phyloP scores from a whole-genome alignment of 2,888 invertebrate species.

The Xestia ashworthii region DNA sequence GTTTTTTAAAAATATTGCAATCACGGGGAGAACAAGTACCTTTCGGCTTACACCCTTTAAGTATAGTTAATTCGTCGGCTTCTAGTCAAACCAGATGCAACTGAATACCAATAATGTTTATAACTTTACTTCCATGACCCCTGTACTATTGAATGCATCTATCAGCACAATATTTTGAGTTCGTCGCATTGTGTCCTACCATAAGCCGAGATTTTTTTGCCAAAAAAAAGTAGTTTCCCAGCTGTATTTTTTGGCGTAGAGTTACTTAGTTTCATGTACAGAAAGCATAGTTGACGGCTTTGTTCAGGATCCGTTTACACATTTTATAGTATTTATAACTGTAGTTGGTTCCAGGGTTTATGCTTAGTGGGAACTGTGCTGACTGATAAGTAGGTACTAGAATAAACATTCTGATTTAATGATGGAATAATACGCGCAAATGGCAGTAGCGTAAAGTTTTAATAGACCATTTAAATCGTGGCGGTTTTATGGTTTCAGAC shows the following conservation, averaged over 20 bases:
- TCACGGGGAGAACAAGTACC: no score
- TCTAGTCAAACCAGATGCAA: no score
- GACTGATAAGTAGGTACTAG: slow-evolving; percentile 37
- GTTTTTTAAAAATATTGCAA: no score
- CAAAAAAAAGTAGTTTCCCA: neutral
- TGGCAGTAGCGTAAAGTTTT: slow-evolving; percentile 32
- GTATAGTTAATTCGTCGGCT: no score
- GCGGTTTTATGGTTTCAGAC: slow-evolving; percentile 48
- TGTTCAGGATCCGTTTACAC: neutral
- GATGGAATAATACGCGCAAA: slow-evolving; percentile 33
- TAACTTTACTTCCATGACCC: neutral
- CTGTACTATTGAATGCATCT: neutral
- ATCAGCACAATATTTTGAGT: neutral
- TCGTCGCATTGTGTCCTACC: neutral
- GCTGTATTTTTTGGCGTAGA: neutral
- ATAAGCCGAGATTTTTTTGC: neutral
- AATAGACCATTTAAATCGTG: slow-evolving; percentile 46
- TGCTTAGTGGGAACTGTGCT: slow-evolving; percentile 1
- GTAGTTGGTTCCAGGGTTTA: neutral
- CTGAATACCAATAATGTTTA: no score
- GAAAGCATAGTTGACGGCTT: neutral
- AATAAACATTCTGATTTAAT: slow-evolving; percentile 49
- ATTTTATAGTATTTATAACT: neutral
- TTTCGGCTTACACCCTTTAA: no score
- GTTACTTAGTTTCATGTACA: no score